Conservation (phyloP, 2,113 vertebrate genomes). For the Microtus oregoni region DNA sequence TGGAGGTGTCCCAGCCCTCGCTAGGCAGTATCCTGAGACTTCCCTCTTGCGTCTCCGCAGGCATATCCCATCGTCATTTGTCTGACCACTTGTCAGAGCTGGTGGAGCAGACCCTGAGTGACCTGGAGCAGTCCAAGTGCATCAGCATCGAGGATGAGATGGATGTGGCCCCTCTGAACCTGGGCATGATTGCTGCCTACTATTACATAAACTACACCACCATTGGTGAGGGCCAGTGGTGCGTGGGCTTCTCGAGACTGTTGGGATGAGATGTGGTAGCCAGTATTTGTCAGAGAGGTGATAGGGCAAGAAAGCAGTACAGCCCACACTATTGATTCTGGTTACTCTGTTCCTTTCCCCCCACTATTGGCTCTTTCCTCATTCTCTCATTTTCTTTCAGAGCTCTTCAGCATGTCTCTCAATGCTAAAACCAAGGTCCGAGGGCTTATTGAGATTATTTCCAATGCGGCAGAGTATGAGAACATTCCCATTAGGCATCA, state of each 20-base stretch:
- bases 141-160: conserved; percentile 99
- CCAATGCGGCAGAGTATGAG: conserved; percentile 97
- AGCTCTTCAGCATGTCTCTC: conserved; percentile 99
- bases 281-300: background rate
- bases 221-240: conserved; percentile 88
- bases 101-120: conserved; percentile 96
- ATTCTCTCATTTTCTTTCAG: conserved; percentile 78
- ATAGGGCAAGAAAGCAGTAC: background rate
- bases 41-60: conserved; percentile 77
- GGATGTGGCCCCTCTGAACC: conserved; percentile 97
- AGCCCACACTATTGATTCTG: background rate
- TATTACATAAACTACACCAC: conserved; percentile 99
- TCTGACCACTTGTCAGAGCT: conserved; percentile 97
- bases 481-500: conserved; percentile 98
- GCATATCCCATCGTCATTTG: conserved; percentile 97
- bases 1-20: background rate
- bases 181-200: conserved; percentile 99
- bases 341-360: background rate
- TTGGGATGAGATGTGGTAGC: background rate
- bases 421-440: conserved; percentile 99
- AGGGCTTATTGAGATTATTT: conserved; percentile 97
- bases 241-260: accelerated
- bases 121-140: conserved; percentile 98
- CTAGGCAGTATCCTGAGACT: background rate
- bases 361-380: background rate